phyloP scores from a whole-genome alignment of 2,888 invertebrate genomes.

The Melikaiella ostensackeni region DNA sequence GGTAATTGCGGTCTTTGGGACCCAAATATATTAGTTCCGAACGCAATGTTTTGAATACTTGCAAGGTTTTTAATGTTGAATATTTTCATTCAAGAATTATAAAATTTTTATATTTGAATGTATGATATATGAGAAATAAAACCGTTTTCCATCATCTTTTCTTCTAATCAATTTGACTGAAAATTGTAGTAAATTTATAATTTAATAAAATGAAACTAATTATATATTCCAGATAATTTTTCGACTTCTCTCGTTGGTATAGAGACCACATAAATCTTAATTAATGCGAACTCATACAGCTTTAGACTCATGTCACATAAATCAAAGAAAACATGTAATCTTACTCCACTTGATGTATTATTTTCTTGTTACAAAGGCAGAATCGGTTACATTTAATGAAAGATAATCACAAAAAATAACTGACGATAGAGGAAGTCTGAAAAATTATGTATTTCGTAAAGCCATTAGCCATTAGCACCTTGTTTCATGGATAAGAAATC shows the following conservation, averaged over 20 bases:
- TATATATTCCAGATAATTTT: too few relatives aligned
- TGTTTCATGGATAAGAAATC: background rate
- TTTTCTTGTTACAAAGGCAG: background rate
- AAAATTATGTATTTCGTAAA: background rate
- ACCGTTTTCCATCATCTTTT: too few relatives aligned
- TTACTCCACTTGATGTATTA: background rate
- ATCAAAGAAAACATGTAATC: constrained; percentile 27
- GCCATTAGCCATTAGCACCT: background rate
- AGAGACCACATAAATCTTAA: constrained; percentile 5
- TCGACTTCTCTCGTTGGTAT: background rate
- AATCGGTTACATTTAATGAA: constrained; percentile 11
- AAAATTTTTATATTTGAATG: too few relatives aligned
- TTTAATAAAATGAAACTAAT: too few relatives aligned
- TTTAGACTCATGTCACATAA: background rate
- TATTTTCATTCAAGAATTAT: too few relatives aligned
- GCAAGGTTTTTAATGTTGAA: too few relatives aligned
- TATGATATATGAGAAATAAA: too few relatives aligned
- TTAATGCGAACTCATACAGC: background rate
- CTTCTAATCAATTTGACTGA: too few relatives aligned
- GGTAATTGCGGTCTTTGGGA: too few relatives aligned
- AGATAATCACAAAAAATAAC: constrained; percentile 7
- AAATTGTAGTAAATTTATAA: too few relatives aligned
- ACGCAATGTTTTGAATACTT: too few relatives aligned
- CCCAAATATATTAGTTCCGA: too few relatives aligned
- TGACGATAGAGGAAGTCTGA: background rate